Conservation (phyloP, 2,888 invertebrate genomes). For the Abscondita cerata region DNA sequence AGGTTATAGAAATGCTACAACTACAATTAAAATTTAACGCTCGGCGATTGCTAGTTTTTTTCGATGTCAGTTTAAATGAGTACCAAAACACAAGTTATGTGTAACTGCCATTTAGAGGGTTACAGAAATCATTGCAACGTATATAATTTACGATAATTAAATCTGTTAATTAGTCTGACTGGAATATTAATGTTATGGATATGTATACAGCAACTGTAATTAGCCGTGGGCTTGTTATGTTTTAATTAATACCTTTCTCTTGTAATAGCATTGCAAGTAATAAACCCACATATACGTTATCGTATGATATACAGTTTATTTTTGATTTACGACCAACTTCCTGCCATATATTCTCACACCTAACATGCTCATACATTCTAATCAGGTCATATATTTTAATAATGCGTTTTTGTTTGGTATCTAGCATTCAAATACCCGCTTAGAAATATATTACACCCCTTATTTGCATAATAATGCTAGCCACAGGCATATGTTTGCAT, state of each 20-base stretch:
- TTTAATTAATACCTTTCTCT: slow-evolving; percentile 55
- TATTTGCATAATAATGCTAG: slow-evolving; percentile 40
- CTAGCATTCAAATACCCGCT: slow-evolving; percentile 31
- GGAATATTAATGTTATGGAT: slow-evolving; percentile 49
- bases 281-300: slow-evolving; percentile 51
- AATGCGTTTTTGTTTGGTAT: slow-evolving; percentile 42
- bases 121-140: slow-evolving; percentile 31
- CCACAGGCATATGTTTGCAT: slow-evolving; percentile 27
- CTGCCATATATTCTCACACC: slow-evolving; percentile 54
- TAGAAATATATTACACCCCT: slow-evolving; percentile 30
- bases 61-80: too few relatives aligned
- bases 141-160: slow-evolving; percentile 50
- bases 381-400: slow-evolving; percentile 46
- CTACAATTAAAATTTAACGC: too few relatives aligned
- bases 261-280: slow-evolving; percentile 49
- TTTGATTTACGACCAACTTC: slow-evolving; percentile 54
- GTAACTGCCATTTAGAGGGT: slow-evolving; percentile 25
- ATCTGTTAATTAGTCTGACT: slow-evolving; percentile 49
- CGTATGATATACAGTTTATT: slow-evolving; percentile 53
- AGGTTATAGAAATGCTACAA: too few relatives aligned
- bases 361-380: slow-evolving; percentile 46
- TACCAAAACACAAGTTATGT: too few relatives aligned
- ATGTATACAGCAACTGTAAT: slow-evolving; percentile 49
- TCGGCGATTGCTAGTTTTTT: too few relatives aligned
- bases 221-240: slow-evolving; percentile 53